phyloP scores from a whole-genome alignment of 2,888 invertebrate genomes.

The Capitulum mitella region DNA sequence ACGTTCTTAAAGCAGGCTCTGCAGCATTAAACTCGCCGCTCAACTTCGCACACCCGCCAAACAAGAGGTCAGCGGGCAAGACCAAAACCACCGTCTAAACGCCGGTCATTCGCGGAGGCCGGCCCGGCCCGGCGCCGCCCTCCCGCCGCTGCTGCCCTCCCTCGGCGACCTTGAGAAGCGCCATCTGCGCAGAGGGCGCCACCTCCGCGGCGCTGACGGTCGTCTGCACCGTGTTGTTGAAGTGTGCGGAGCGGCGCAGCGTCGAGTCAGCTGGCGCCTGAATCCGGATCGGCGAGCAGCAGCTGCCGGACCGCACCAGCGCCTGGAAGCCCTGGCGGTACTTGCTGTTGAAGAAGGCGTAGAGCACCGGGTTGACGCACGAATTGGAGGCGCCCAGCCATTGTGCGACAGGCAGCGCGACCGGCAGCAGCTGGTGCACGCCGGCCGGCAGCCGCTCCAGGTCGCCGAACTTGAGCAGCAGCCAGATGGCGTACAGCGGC shows the following conservation, averaged over 20 bases:
- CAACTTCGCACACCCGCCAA: neutral
- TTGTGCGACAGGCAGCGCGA: conserved; percentile 79
- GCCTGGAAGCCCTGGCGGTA: conserved; percentile 83
- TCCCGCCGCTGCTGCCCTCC: conserved; percentile 4
- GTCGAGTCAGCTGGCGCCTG: neutral
- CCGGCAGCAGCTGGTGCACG: conserved; percentile 55
- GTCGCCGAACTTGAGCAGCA: conserved; percentile 18
- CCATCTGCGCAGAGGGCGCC: neutral
- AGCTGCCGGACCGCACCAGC: conserved; percentile 73
- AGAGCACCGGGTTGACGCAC: conserved; percentile 89
- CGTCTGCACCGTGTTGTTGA: neutral
- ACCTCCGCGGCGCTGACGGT: neutral
- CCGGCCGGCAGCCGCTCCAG: neutral
- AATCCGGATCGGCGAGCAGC: conserved; percentile 49
- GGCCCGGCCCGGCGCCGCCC: too few relatives aligned
- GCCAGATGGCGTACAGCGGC: conserved; percentile 74
- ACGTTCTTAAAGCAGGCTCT: neutral
- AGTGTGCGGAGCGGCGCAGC: neutral
- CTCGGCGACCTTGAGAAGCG: neutral
- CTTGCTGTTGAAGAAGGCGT: conserved; percentile 91
- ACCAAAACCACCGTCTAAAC: neutral
- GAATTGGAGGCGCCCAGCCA: conserved; percentile 91
- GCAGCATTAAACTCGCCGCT: neutral
- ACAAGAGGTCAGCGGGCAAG: neutral
- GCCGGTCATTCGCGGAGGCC: neutral